A percentile compares a stretch with the other conserved stretches of the same genome.
phyloP scores from a whole-genome alignment of 2,113 vertebrate genomes.

The Argyrosomus japonicus region DNA sequence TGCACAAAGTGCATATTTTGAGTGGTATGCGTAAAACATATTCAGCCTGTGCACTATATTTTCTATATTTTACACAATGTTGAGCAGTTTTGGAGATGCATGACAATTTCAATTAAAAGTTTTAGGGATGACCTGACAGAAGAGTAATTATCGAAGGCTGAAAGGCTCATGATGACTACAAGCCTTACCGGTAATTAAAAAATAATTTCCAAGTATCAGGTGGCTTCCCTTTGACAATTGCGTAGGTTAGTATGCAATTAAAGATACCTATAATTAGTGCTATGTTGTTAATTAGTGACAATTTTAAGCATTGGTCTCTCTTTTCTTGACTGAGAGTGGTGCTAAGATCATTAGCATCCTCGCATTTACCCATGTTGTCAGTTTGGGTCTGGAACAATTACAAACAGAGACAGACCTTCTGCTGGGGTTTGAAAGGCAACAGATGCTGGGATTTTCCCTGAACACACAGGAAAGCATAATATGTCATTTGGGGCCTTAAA shows the following conservation, averaged over 20 bases:
- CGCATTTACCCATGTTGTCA: conserved; percentile 41
- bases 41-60: background rate
- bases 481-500: conserved; percentile 34
- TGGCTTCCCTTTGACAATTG: conserved; percentile 85
- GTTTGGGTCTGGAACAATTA: conserved; percentile 43
- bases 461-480: conserved; percentile 33
- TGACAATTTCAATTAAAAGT: conserved; percentile 77
- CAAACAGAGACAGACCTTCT: conserved; percentile 43
- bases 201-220: conserved; percentile 84
- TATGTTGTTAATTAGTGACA: conserved; percentile 83
- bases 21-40: background rate
- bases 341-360: conserved; percentile 65
- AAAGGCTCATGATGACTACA: conserved; percentile 66
- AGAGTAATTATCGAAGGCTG: conserved; percentile 78
- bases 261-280: conserved; percentile 84
- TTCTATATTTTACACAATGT: conserved; percentile 16
- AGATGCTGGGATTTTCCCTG: conserved; percentile 58
- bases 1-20: conserved; percentile 21
- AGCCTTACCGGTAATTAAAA: conserved; percentile 81
- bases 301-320: conserved; percentile 69
- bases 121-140: conserved; percentile 70
- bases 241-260: conserved; percentile 84
- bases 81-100: conserved; percentile 38
- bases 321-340: conserved; percentile 61
- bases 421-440: conserved; percentile 54